A percentile compares a stretch with the other conserved stretches of the same genome.
These are phyloP conservation scores for Takifugu flavidus DNA, from an alignment of 2,113 vertebrate species.

Conservation along the genomic window DNA sequence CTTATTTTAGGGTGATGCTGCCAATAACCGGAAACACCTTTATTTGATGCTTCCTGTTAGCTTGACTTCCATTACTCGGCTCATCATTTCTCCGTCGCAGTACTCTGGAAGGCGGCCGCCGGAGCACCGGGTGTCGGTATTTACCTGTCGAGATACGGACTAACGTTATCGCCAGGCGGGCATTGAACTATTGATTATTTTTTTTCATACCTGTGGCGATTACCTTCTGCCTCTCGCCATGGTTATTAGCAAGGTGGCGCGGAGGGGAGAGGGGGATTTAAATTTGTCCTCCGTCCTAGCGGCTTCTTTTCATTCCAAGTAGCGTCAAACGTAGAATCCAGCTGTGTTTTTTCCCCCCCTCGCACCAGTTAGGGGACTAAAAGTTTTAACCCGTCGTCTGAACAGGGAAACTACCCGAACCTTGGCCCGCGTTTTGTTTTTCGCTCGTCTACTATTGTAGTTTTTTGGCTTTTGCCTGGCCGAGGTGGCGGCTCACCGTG, in stretches of 20 bases:
- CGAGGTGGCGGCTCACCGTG: conserved; percentile 43
- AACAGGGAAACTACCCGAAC: too few relatives aligned
- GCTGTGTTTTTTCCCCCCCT: neutral
- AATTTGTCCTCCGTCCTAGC: conserved; percentile 53
- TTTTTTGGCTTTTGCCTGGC: conserved; percentile 18
- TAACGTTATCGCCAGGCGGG: neutral
- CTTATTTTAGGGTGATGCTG: conserved; percentile 28
- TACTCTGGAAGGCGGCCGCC: neutral
- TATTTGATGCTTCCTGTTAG: neutral
- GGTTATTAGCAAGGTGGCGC: conserved; percentile 29
- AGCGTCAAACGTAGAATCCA: conserved; percentile 12
- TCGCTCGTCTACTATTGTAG: neutral
- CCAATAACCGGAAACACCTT: conserved; percentile 25
- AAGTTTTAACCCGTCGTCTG: neutral
- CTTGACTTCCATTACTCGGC: neutral
- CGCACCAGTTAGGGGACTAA: neutral
- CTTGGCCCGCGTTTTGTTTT: neutral
- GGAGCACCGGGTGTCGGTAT: neutral
- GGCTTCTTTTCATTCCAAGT: conserved; percentile 42
- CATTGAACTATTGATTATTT: conserved; percentile 10
- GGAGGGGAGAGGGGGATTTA: conserved; percentile 63
- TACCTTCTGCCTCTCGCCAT: conserved; percentile 30
- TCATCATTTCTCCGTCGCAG: neutral
- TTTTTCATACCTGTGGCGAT: neutral
- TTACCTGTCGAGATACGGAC: conserved; percentile 38